phyloP scores from a whole-genome alignment of 2,113 vertebrate genomes.

The Dissostichus mawsoni region DNA sequence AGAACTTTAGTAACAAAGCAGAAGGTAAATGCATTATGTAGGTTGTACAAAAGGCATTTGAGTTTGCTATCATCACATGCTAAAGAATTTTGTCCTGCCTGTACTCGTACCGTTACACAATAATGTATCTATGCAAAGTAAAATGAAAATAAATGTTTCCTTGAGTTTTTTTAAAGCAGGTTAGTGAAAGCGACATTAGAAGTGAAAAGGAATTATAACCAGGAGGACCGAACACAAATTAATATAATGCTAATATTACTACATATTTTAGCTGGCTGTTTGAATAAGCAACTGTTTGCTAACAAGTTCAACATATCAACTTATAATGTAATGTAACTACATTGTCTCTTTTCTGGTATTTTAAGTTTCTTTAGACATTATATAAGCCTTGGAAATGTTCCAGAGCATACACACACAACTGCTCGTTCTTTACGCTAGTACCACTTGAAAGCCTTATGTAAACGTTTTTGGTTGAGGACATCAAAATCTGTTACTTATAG shows the following conservation, averaged over 20 bases:
- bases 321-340: background rate
- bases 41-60: background rate
- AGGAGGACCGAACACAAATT: no score
- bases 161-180: background rate
- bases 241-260: no score
- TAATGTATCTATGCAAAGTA: background rate
- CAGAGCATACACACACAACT: background rate
- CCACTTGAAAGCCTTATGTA: background rate
- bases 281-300: background rate
- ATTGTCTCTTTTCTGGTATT: no score
- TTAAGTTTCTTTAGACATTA: no score
- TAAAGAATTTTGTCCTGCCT: background rate
- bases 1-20: background rate
- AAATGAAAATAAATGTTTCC: background rate
- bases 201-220: background rate
- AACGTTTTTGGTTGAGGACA: background rate
- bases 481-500: no score
- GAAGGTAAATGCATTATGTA: background rate
- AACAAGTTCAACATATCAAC: background rate
- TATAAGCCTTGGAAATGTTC: no score
- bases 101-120: background rate
- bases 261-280: background rate
- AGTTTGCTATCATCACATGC: background rate
- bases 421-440: background rate
- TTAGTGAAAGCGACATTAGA: no score